phyloP scores from a whole-genome alignment of 2,888 invertebrate species.

The Polydrusus cervinus region DNA sequence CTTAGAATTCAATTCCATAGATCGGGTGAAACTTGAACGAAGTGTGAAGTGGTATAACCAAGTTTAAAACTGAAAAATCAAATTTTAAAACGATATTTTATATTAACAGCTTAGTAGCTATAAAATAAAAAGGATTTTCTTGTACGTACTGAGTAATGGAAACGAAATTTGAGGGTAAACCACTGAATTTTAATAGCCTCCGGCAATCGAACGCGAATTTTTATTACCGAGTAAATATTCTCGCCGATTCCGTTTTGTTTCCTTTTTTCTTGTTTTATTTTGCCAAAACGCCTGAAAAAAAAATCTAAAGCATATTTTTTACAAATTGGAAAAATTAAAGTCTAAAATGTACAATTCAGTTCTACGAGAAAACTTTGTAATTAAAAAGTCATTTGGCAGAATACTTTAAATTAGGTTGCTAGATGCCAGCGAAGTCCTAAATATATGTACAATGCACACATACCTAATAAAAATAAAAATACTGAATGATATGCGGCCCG shows the following conservation, averaged over 20 bases:
- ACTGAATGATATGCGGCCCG: no score
- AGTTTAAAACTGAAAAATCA: no score
- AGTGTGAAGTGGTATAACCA: no score
- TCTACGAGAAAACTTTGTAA: background rate
- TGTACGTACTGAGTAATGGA: constrained; percentile 4
- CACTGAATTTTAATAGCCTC: constrained; percentile 10
- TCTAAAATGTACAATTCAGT: background rate
- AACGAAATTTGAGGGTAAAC: constrained; percentile 9
- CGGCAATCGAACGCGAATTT: constrained; percentile 10
- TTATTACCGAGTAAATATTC: constrained; percentile 11
- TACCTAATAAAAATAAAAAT: no score
- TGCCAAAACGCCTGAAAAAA: constrained; percentile 2
- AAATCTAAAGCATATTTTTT: background rate
- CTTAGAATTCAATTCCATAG: background rate
- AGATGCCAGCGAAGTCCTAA: no score
- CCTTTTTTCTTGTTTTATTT: constrained; percentile 13
- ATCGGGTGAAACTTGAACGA: background rate
- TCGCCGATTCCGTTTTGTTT: constrained; percentile 18
- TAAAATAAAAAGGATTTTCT: constrained; percentile 18
- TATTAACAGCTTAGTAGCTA: background rate
- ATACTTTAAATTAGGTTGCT: background rate
- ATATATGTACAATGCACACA: no score
- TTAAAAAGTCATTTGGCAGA: background rate
- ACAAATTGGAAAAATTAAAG: constrained; percentile 1
- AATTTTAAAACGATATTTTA: background rate